Evolutionary conservation across 2,113 vertebrate genomes (phyloP).

Genomic region (Vidua macroura): DNA sequence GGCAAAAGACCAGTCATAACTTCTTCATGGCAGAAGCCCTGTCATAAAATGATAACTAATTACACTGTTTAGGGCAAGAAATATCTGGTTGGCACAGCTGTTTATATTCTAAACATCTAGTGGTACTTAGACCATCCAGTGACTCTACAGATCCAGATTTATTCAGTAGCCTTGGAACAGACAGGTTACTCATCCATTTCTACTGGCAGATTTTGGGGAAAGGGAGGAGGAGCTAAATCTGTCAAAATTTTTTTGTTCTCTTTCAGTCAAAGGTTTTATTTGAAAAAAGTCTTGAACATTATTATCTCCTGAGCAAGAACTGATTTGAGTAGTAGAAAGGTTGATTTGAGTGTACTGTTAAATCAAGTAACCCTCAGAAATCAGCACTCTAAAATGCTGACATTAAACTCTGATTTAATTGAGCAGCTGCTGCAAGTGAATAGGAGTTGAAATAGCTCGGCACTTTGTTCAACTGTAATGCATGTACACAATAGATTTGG

Average conservation of each 20-base stretch:
- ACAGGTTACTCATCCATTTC: not conserved
- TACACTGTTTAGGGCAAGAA: not conserved
- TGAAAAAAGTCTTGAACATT: not conserved
- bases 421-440: conserved; percentile 54
- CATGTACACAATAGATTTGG: conserved; percentile 27
- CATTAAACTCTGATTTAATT: conserved; percentile 50
- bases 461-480: conserved; percentile 26
- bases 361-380: conserved; percentile 42
- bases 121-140: not conserved
- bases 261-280: not conserved
- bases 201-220: not conserved
- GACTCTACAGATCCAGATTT: conserved; percentile 13
- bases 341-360: conserved; percentile 33
- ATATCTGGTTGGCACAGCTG: not conserved
- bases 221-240: not conserved
- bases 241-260: not conserved
- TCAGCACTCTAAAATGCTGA: conserved; percentile 47
- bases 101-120: not conserved
- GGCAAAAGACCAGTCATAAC: not conserved
- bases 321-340: conserved; percentile 26
- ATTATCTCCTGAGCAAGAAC: not conserved
- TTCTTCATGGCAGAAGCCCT: not conserved
- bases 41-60: conserved; percentile 10
- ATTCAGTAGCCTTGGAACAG: not conserved
- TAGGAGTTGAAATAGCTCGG: conserved; percentile 33